Evolutionary conservation across 92 coral and sea anemone genomes (phyloP).

Genomic region (Epizoanthus rinbou): DNA sequence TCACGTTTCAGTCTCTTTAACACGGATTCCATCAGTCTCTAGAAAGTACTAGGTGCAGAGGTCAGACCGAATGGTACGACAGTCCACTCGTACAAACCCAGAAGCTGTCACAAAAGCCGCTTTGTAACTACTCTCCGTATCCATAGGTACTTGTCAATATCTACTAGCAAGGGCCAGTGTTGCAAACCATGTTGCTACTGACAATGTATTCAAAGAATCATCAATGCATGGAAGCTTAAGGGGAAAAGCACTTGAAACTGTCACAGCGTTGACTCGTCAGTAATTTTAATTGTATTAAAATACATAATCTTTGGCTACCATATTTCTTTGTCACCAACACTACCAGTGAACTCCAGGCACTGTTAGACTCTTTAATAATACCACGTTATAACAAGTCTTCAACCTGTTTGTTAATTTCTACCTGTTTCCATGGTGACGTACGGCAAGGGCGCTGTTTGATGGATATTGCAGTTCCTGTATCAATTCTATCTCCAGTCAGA

Average conservation of each 20-base stretch:
- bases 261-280: slow-evolving; percentile 47
- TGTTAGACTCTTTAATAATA: slow-evolving; percentile 9
- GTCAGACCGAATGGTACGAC: slow-evolving; percentile 49
- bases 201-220: slow-evolving; percentile 44
- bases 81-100: slow-evolving; percentile 46
- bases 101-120: slow-evolving; percentile 45
- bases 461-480: slow-evolving; percentile 38
- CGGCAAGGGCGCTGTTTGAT: neutral
- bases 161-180: slow-evolving; percentile 47
- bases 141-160: slow-evolving; percentile 55
- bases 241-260: slow-evolving; percentile 50
- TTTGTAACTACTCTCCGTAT: slow-evolving; percentile 25
- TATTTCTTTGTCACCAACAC: slow-evolving; percentile 40
- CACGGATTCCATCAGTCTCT: slow-evolving; percentile 48
- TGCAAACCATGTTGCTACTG: slow-evolving; percentile 42
- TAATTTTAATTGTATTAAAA: too few relatives aligned
- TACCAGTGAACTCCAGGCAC: slow-evolving; percentile 32
- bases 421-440: slow-evolving; percentile 18
- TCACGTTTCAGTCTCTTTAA: slow-evolving; percentile 33
- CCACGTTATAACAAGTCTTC: slow-evolving; percentile 10
- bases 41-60: slow-evolving; percentile 44
- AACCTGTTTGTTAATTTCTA: slow-evolving; percentile 15
- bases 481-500: too few relatives aligned
- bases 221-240: slow-evolving; percentile 54
- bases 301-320: slow-evolving; percentile 37